These are phyloP conservation scores for Oryzias sinensis DNA, from an alignment of 2,797 vertebrate genomes.

Conservation along the genomic window DNA sequence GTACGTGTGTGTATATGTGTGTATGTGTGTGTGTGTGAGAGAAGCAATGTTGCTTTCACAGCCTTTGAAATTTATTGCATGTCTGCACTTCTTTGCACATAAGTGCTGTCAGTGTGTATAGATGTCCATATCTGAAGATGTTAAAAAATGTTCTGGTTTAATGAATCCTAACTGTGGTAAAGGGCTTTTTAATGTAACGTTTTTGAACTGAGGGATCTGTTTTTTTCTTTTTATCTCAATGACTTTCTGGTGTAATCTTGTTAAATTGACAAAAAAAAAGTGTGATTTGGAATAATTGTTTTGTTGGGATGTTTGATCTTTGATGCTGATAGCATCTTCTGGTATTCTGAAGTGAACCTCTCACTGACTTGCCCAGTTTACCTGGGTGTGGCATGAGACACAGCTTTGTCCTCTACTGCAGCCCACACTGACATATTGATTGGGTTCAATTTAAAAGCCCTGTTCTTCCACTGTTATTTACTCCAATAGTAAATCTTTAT, in stretches of 20 bases:
- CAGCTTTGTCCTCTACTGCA: conserved; percentile 64
- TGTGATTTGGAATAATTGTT: conserved; percentile 13
- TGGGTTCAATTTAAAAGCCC: conserved; percentile 78
- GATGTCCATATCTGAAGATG: conserved; percentile 21
- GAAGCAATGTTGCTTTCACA: conserved; percentile 50
- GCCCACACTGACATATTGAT: conserved; percentile 76
- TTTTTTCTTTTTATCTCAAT: not conserved
- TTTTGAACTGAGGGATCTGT: conserved; percentile 6
- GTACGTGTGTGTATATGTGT: conserved; percentile 31
- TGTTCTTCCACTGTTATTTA: conserved; percentile 81
- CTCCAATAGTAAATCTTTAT: conserved; percentile 85
- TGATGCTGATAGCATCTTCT: conserved; percentile 7
- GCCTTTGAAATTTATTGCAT: conserved; percentile 65
- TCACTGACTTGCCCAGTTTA: conserved; percentile 28
- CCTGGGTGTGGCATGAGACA: conserved; percentile 54
- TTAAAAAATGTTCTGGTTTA: not conserved
- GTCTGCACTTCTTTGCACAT: conserved; percentile 65
- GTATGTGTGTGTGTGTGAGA: conserved; percentile 27
- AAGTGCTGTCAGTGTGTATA: conserved; percentile 8
- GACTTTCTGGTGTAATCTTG: conserved; percentile 2
- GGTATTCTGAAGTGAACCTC: conserved; percentile 16
- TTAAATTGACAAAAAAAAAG: conserved; percentile 5
- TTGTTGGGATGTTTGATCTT: conserved; percentile 26
- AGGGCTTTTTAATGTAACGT: conserved; percentile 13
- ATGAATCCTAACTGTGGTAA: conserved; percentile 17